A percentile compares a stretch with the other conserved stretches of the same genome.
These are phyloP conservation scores for Drosophila kohkoa DNA, from an alignment of 1,140 invertebrate species.

Conservation along the genomic window DNA sequence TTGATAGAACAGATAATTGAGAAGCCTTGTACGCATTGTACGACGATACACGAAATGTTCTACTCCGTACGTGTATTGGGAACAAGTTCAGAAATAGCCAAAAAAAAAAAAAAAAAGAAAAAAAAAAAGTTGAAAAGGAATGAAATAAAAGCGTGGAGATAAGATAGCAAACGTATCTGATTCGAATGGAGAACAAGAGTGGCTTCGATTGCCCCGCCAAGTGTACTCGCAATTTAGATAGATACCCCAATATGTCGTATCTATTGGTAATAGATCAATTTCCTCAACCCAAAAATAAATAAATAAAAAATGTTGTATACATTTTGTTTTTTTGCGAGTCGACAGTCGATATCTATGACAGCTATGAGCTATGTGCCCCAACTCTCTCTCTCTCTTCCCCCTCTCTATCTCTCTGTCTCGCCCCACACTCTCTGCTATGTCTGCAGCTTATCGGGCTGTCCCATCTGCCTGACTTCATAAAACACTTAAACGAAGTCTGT, in stretches of 20 bases:
- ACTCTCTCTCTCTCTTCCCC: too few relatives aligned
- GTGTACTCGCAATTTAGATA: background rate
- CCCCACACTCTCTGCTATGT: conserved; percentile 28
- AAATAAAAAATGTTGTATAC: too few relatives aligned
- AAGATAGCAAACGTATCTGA: conserved; percentile 22
- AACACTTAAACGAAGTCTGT: conserved; percentile 64
- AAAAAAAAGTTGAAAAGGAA: too few relatives aligned
- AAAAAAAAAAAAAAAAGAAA: conserved; percentile 1
- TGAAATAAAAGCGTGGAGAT: conserved; percentile 10
- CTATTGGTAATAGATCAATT: conserved; percentile 24
- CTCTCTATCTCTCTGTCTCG: too few relatives aligned
- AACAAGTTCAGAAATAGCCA: conserved; percentile 33
- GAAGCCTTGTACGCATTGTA: conserved; percentile 23
- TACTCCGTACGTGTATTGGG: background rate
- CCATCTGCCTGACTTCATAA: conserved; percentile 79
- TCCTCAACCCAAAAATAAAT: background rate
- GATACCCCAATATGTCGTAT: background rate
- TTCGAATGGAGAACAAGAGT: background rate
- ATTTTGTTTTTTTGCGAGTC: background rate
- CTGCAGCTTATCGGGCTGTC: conserved; percentile 60
- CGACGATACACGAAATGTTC: background rate
- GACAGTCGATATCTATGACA: conserved; percentile 59
- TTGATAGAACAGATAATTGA: conserved; percentile 35
- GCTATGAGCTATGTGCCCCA: conserved; percentile 61
- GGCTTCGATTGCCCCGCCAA: conserved; percentile 3